These are phyloP conservation scores for Actinia equina DNA, from an alignment of 64 coral and sea anemone species.

Conservation along the genomic window DNA sequence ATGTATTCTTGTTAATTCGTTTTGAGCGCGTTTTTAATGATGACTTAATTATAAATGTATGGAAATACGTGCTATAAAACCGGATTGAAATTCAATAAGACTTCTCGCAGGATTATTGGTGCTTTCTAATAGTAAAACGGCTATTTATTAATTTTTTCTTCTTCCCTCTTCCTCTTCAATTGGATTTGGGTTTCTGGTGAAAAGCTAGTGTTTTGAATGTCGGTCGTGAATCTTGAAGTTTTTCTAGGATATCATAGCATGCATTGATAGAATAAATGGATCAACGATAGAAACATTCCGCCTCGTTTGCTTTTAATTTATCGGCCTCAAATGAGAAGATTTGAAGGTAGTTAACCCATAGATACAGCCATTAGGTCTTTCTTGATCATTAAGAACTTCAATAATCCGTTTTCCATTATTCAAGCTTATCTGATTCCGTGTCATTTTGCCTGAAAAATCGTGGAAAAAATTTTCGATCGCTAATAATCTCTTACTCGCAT, in stretches of 20 bases:
- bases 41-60: background rate
- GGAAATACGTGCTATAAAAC: background rate
- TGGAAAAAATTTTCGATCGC: background rate
- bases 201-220: background rate
- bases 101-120: background rate
- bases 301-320: background rate
- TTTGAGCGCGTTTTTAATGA: background rate
- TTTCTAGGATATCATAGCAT: background rate
- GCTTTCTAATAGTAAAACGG: background rate
- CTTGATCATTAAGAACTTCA: background rate
- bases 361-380: constrained; percentile 2
- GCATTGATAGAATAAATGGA: background rate
- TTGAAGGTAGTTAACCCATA: background rate
- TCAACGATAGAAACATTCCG: background rate
- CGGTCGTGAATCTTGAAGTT: background rate
- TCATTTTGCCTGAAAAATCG: background rate
- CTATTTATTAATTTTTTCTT: no score
- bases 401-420: background rate
- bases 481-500: background rate
- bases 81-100: background rate
- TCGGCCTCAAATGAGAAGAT: background rate
- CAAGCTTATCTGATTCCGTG: background rate
- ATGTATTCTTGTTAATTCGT: background rate
- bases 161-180: background rate
- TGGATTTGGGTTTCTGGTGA: background rate